Evolutionary conservation across 2,888 invertebrate genomes (phyloP).

Genomic region (Phoenoteleia sp.): DNA sequence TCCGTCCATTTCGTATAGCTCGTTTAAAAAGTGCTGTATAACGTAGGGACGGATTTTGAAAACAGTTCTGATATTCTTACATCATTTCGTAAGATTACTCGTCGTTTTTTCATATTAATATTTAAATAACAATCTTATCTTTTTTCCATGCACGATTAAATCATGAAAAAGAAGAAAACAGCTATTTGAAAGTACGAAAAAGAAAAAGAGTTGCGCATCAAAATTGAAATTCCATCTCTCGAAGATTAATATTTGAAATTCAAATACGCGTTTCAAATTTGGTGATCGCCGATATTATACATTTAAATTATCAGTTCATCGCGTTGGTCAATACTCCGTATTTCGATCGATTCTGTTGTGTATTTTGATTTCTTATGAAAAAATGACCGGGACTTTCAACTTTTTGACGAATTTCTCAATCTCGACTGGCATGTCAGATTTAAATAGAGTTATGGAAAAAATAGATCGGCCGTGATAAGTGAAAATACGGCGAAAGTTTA

Average conservation of each 20-base stretch:
- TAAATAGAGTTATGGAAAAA: constrained; percentile 19
- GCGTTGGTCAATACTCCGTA: constrained; percentile 6
- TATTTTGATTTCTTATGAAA: constrained; percentile 5
- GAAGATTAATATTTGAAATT: constrained; percentile 69
- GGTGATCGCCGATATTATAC: constrained; percentile 46
- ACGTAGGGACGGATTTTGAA: constrained; percentile 55
- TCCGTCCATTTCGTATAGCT: constrained; percentile 40
- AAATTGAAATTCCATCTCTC: constrained; percentile 58
- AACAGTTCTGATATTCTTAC: constrained; percentile 55
- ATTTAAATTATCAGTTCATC: constrained; percentile 59
- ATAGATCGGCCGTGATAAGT: constrained; percentile 45
- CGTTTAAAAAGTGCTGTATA: constrained; percentile 67
- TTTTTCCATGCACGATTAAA: constrained; percentile 34
- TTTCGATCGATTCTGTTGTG: neutral
- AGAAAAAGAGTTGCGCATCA: constrained; percentile 15
- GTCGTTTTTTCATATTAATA: constrained; percentile 56
- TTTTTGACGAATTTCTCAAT: constrained; percentile 44
- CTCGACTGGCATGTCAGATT: neutral
- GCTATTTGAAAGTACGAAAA: constrained; percentile 38
- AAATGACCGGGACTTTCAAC: constrained; percentile 5
- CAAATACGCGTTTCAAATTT: constrained; percentile 62
- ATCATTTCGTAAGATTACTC: constrained; percentile 57
- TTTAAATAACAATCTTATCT: constrained; percentile 55
- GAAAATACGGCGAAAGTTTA: constrained; percentile 24
- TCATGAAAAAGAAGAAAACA: constrained; percentile 39